Percentiles rank a stretch among this genome's conserved stretches.
Conservation (phyloP, 2,888 invertebrate genomes). For the Deilephila porcellus region DNA sequence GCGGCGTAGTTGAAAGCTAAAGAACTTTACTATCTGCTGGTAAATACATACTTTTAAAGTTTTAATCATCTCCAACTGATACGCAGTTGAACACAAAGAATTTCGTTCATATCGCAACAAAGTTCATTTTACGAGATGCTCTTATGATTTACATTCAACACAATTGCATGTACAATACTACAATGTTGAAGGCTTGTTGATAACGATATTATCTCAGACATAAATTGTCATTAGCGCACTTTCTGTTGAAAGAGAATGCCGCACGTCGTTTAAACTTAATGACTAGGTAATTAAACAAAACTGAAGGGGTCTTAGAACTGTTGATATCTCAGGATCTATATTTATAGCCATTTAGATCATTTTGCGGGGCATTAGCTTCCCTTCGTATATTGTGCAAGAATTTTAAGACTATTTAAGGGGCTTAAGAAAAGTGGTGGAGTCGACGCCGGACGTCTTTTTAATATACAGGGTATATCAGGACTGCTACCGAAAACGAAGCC, state of each 20-base stretch:
- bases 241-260: conserved; percentile 3
- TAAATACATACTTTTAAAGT: not conserved
- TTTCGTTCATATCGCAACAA: not conserved
- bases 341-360: too few relatives aligned
- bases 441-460: too few relatives aligned
- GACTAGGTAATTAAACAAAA: not conserved
- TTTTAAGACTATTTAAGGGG: too few relatives aligned
- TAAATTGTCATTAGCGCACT: conserved; percentile 22
- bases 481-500: too few relatives aligned
- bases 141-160: not conserved
- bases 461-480: too few relatives aligned
- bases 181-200: conserved; percentile 20
- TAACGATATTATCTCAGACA: conserved; percentile 7
- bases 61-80: not conserved
- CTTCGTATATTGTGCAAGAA: too few relatives aligned
- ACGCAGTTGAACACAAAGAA: not conserved
- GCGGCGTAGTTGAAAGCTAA: not conserved
- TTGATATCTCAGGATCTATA: too few relatives aligned
- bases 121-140: not conserved
- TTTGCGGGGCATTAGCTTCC: too few relatives aligned
- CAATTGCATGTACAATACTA: conserved; percentile 7
- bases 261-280: conserved; percentile 6
- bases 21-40: not conserved
- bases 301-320: too few relatives aligned
- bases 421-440: too few relatives aligned